phyloP scores from a whole-genome alignment of 2,888 invertebrate genomes.

The Alviniconcha strummeri region DNA sequence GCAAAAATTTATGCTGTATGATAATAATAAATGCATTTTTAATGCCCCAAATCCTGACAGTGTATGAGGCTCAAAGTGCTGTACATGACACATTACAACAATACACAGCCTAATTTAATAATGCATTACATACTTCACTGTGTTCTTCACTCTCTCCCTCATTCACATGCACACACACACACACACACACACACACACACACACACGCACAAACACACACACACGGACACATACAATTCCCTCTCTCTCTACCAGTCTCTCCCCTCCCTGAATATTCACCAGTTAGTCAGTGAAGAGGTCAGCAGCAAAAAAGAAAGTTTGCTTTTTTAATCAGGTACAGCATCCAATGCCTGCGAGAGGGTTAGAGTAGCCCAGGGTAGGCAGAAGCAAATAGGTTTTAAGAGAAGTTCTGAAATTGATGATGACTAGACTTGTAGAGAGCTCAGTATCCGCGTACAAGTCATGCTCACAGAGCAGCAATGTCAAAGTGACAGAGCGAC shows the following conservation, averaged over 20 bases:
- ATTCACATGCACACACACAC: slow-evolving; percentile 5
- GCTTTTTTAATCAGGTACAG: background rate
- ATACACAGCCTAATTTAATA: background rate
- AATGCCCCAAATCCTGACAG: background rate
- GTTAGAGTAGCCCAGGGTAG: background rate
- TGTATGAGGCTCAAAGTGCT: background rate
- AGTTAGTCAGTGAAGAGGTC: too few species aligned
- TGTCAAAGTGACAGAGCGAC: too few species aligned
- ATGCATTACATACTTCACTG: background rate
- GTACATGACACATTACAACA: background rate
- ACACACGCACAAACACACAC: slow-evolving; percentile 15
- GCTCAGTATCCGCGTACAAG: too few species aligned
- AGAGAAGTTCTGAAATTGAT: too few species aligned
- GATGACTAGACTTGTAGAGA: too few species aligned
- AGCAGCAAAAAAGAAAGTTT: background rate
- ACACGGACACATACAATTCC: background rate
- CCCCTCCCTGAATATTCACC: too few species aligned
- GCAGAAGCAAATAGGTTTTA: background rate
- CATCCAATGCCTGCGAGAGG: background rate
- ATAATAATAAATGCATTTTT: background rate
- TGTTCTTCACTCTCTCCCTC: background rate
- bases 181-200: background rate
- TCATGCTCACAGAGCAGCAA: too few species aligned
- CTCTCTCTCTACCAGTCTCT: background rate
- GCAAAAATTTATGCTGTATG: background rate